phyloP scores from a whole-genome alignment of 1,140 invertebrate species.

The Sycophila sp. region DNA sequence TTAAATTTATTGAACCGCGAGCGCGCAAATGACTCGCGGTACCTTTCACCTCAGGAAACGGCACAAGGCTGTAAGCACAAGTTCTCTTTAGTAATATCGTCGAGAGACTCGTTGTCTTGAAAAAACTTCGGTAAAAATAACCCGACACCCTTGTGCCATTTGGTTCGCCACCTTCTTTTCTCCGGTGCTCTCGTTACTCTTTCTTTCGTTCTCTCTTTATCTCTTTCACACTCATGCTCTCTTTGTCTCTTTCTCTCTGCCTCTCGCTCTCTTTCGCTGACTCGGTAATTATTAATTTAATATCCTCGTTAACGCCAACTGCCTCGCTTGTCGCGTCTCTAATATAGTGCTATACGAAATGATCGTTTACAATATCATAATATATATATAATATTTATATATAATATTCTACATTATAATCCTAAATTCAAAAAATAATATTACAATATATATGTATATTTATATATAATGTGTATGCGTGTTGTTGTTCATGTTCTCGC shows the following conservation, averaged over 20 bases:
- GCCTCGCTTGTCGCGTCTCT: constrained; percentile 49
- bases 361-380: constrained; percentile 57
- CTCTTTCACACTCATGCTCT: background rate
- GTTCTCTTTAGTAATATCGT: constrained; percentile 47
- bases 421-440: constrained; percentile 67
- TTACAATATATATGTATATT: constrained; percentile 60
- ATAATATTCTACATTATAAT: constrained; percentile 64
- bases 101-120: constrained; percentile 44
- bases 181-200: background rate
- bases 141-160: constrained; percentile 44
- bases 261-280: constrained; percentile 5
- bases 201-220: background rate
- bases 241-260: constrained; percentile 5
- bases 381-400: constrained; percentile 55
- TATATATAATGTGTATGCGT: constrained; percentile 45
- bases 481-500: constrained; percentile 48
- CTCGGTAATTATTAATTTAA: constrained; percentile 45
- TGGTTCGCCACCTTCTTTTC: constrained; percentile 21
- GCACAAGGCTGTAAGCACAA: constrained; percentile 46
- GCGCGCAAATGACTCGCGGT: background rate
- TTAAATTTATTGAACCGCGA: background rate
- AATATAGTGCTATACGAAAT: constrained; percentile 58
- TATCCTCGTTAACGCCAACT: constrained; percentile 52
- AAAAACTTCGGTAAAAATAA: constrained; percentile 62
- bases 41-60: constrained; percentile 37